Conservation (phyloP, 2,113 vertebrate species). For the Myiopsitta monachus region DNA sequence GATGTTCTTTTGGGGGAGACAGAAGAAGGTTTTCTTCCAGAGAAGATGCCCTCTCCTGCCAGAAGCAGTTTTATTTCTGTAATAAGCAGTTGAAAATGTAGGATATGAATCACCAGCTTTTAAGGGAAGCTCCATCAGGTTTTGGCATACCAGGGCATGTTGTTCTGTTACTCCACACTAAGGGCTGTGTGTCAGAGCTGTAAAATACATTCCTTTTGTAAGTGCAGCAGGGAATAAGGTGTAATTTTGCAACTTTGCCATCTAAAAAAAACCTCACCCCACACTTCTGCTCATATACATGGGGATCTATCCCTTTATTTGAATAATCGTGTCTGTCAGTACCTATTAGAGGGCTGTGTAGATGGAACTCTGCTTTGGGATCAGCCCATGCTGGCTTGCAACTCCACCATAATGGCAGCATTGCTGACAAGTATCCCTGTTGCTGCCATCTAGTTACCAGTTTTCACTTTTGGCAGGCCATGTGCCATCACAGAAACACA, state of each 20-base stretch:
- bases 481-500: not conserved
- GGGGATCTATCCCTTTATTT: not conserved
- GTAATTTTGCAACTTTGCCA: not conserved
- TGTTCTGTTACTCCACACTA: not conserved
- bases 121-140: not conserved
- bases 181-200: not conserved
- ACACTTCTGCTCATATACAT: not conserved
- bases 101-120: not conserved
- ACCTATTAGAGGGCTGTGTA: not conserved
- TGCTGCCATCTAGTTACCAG: not conserved
- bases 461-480: not conserved
- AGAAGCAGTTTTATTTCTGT: not conserved
- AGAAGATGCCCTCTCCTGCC: not conserved
- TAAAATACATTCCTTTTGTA: not conserved
- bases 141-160: not conserved
- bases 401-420: accelerated
- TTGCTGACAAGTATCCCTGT: not conserved
- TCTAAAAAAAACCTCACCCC: not conserved
- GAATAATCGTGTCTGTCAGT: not conserved
- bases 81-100: not conserved
- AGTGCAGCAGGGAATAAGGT: not conserved
- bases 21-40: not conserved
- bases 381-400: not conserved
- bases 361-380: not conserved
- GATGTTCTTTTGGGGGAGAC: not conserved